Conservation (phyloP, 2,113 vertebrate genomes). For the Hydrolagus affinis region DNA sequence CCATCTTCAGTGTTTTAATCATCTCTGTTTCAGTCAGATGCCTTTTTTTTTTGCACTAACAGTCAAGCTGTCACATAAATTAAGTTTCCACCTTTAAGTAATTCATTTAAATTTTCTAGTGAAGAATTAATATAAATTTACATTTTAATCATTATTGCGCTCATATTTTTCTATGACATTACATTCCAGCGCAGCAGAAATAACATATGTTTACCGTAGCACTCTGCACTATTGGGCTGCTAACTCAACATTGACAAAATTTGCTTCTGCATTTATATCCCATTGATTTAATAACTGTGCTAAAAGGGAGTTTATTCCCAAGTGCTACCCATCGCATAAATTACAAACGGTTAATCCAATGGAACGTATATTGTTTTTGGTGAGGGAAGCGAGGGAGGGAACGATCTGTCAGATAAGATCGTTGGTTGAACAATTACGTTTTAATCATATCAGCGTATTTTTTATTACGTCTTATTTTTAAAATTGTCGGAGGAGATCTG, state of each 20-base stretch:
- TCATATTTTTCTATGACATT: background rate
- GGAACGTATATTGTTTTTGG: background rate
- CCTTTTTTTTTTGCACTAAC: background rate
- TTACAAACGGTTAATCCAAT: background rate
- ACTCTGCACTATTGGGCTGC: too few relatives aligned
- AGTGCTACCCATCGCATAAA: background rate
- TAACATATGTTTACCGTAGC: background rate
- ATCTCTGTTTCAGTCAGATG: background rate
- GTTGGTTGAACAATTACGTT: background rate
- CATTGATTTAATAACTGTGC: background rate
- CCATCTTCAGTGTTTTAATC: background rate
- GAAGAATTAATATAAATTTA: slow-evolving; percentile 12
- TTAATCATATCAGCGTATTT: slow-evolving; percentile 7
- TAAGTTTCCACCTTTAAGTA: background rate
- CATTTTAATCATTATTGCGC: background rate
- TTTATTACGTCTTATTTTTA: background rate
- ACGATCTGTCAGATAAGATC: slow-evolving; percentile 5
- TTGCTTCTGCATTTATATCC: background rate
- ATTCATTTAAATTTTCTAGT: background rate
- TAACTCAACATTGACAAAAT: background rate
- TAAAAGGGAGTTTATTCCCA: background rate
- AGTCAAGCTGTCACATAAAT: background rate
- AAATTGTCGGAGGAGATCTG: background rate
- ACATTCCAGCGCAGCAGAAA: background rate
- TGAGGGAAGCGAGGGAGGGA: background rate